Evolutionary conservation across 2,888 invertebrate species (phyloP).

Genomic region (Cyclophora albipunctata): DNA sequence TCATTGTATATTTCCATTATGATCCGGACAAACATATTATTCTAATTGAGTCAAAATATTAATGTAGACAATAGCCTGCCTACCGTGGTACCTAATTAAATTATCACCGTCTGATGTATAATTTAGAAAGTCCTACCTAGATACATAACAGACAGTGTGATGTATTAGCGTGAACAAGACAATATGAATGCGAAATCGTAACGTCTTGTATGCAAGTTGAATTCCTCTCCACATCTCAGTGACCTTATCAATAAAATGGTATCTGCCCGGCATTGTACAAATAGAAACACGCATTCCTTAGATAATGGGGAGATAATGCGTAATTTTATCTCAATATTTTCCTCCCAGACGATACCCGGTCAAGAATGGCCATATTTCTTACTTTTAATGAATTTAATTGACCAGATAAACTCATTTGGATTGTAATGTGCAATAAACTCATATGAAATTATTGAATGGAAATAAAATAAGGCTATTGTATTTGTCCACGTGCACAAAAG

Average conservation of each 20-base stretch:
- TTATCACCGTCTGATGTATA: constrained; percentile 28
- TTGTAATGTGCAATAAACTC: not conserved
- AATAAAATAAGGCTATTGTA: too few relatives aligned
- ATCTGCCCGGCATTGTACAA: constrained; percentile 3
- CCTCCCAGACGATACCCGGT: constrained; percentile 1
- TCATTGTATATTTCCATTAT: too few relatives aligned
- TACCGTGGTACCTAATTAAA: constrained; percentile 15
- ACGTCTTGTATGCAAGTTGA: constrained; percentile 1
- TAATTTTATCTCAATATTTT: too few relatives aligned
- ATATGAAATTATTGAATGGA: not conserved
- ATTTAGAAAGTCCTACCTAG: constrained; percentile 43
- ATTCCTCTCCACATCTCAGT: not conserved
- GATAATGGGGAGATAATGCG: constrained; percentile 6
- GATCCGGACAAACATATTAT: too few relatives aligned
- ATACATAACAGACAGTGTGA: constrained; percentile 3
- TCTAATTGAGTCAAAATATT: too few relatives aligned
- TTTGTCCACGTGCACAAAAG: constrained; percentile 24
- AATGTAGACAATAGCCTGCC: constrained; percentile 20
- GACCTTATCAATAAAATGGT: not conserved
- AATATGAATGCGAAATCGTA: not conserved
- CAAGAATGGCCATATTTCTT: constrained; percentile 29
- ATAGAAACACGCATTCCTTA: constrained; percentile 4
- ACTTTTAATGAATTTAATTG: constrained; percentile 26
- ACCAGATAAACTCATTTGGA: not conserved
- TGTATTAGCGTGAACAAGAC: constrained; percentile 6